Evolutionary conservation across 2,113 vertebrate species (phyloP), one percentile per base, ranked within the genome.

Genomic region (Corydoras sp.): DNA sequence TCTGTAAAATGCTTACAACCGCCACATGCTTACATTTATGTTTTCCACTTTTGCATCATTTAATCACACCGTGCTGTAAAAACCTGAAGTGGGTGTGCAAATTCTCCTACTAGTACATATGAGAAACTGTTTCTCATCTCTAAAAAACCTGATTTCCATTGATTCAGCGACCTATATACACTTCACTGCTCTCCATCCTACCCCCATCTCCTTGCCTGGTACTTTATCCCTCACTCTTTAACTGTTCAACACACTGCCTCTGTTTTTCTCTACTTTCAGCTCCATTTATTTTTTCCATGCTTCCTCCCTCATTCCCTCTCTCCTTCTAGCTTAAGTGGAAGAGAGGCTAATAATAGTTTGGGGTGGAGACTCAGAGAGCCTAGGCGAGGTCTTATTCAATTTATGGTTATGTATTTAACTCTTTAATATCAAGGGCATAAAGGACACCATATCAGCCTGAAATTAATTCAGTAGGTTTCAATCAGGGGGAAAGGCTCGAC

Each of bases 161-260:
- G 88, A 91, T 91, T 89, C 86, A 85, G 81, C 89, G 87, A 85
- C 88, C 88, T 87, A 91, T 86, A 87, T 89, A 87, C 83, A 83
- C 85, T 86, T 83, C 79, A 83, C 58, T 75, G 77, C 79, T 76
- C 69, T 67, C 18, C 43, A 7, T 48, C 59, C 43, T 76, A 77
- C 75, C 48, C 75, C 75, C 79, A 73, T 75, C 77, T 10, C 3
- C 69, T 76, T 75, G 70, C 68, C 75, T 58, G 80, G 73, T 79
- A 65, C 30, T 68, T 83, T 83, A 65, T 55, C 43, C 65, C 78
- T 71, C 72, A 73, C 77, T 74, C 75, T 64, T 77, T 72, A n/a
- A n/a, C 49, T 65, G 49, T 68, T 10, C 53, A 71, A 65, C 60
- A 58, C 50, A 54, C 24, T 51, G 29, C 43, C 55, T 61, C 35